Base-by-base conservation (phyloP, 2,113 vertebrate genomes). In the Gadus macrocephalus region DNA sequence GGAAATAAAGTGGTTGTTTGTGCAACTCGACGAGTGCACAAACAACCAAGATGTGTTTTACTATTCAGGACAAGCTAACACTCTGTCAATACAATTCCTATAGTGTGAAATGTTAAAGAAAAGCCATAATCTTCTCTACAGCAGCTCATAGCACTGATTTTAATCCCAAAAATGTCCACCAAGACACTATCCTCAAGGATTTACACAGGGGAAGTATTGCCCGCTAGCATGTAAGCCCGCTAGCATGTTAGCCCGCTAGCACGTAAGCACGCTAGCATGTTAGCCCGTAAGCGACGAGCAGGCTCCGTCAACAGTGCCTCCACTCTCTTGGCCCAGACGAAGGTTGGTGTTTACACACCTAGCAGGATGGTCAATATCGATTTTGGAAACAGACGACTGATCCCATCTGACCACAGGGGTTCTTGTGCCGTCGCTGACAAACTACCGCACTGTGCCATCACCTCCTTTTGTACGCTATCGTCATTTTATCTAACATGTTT, bases 281-380 rank as follows among this genome's bases (percentile, higher is more conserved):
- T 67, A 11, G 11, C 53, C 3, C 20, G 15, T 7, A 25, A 55
- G 31, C 19, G 14, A 77, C 2, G 60, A 62, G 11, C 70, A 77
- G 63, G 66, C 61, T 80, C 35, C 77, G 60, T 73, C 58, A 69
- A 64, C 25, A 8, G 53, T 67, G 68, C 73, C 66, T 74, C 76
- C 69, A 42, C 31, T 70, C 6, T 69, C 71, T 62, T 75, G 68
- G 49, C 74, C 49, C 53, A 31, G 55, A 49, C 35, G 35, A 63
- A 16, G 17, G 25, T 25, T 59, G 15, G 55, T 58, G 55, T 58
- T 4, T 20, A 74, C 2, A 25, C 65, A 27, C 49, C 64, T 35
- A 61, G 17, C 15, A 49, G 63, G 4, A 49, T 5, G 17, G 15
- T 16, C 14, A 35, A 15, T 61, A 62, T 62, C 49, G 3, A 27